Conservation (phyloP, 2,113 vertebrate genomes). For the Callithrix jacchus region DNA sequence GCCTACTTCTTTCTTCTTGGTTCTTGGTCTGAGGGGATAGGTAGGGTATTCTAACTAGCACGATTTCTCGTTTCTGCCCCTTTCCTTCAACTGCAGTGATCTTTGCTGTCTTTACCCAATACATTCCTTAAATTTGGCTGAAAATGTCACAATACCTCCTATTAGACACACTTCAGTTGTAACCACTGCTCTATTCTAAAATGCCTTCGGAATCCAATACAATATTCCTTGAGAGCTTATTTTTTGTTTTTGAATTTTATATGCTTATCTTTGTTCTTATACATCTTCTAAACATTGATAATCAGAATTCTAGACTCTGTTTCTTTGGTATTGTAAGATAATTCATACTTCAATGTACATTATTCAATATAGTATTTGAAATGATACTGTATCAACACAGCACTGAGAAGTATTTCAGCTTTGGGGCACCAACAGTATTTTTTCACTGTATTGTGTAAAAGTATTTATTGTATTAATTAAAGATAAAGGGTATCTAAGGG, state of each 20-base stretch:
- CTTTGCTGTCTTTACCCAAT: background rate
- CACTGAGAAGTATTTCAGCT: background rate
- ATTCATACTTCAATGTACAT: background rate
- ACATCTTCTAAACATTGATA: background rate
- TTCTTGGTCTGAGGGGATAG: background rate
- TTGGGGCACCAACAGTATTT: background rate
- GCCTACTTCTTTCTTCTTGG: accelerated
- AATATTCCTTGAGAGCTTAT: background rate
- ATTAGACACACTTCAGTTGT: background rate
- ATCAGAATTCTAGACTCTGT: background rate
- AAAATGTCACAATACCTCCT: background rate
- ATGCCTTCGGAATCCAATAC: background rate
- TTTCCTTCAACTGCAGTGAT: background rate
- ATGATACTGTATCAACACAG: background rate
- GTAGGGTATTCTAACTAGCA: accelerated
- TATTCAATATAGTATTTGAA: background rate
- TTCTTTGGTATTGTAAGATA: background rate
- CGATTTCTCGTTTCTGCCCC: background rate
- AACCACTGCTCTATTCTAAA: background rate
- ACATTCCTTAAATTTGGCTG: background rate
- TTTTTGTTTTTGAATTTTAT: slow-evolving; percentile 1
- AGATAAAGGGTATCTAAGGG: background rate
- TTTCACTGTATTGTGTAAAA: background rate
- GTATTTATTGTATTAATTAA: slow-evolving; percentile 21
- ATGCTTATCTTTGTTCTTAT: background rate